Percentiles rank a stretch among this genome's conserved stretches.
Conservation (phyloP, 2,797 vertebrate genomes). For the Cyclura pinguis region DNA sequence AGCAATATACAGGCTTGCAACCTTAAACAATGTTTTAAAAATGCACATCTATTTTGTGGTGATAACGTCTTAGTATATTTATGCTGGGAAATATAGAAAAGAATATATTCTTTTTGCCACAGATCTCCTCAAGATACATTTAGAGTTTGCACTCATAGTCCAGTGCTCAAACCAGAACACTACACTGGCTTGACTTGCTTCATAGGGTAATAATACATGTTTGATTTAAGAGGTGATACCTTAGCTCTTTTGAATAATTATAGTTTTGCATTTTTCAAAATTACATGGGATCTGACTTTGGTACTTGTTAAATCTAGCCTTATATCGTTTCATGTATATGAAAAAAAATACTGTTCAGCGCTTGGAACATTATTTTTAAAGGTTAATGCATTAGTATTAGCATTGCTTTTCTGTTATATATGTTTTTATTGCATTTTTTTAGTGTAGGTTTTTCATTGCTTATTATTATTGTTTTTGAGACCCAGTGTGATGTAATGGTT, state of each 20-base stretch:
- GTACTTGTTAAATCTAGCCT: neutral
- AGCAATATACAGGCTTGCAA: no score
- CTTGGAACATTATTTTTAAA: no score
- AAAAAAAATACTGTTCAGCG: no score
- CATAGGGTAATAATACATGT: slow-evolving; percentile 48
- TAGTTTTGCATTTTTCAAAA: slow-evolving; percentile 39
- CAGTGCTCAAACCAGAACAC: neutral
- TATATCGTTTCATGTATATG: neutral
- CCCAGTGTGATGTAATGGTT: no score
- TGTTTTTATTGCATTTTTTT: no score
- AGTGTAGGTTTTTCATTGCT: no score
- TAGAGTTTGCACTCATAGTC: slow-evolving; percentile 7
- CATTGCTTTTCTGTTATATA: no score
- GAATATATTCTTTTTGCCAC: slow-evolving; percentile 16
- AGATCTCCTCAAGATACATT: slow-evolving; percentile 36
- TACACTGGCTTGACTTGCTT: slow-evolving; percentile 36
- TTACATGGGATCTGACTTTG: neutral
- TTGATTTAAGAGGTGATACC: slow-evolving; percentile 43
- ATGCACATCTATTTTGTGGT: neutral
- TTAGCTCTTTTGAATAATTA: slow-evolving; percentile 39
- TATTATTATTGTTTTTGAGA: no score
- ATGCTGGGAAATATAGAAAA: slow-evolving; percentile 15
- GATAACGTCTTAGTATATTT: neutral
- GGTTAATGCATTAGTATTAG: no score
- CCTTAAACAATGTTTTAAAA: no score